phyloP scores from a whole-genome alignment of 2,888 invertebrate species.

The Sinhomidia bicolor region DNA sequence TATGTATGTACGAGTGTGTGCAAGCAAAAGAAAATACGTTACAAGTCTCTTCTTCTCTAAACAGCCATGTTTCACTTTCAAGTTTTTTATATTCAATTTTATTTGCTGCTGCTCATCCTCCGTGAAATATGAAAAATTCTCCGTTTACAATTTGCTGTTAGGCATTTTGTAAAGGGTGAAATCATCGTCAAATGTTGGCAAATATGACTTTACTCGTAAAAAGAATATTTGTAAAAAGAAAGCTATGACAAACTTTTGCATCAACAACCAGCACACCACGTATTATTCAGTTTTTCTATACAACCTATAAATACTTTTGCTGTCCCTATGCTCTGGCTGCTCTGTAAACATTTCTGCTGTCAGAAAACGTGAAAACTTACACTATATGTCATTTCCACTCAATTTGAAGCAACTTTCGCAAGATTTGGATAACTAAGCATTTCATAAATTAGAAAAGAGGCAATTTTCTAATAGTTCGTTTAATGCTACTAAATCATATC shows the following conservation, averaged over 20 bases:
- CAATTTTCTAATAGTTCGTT: neutral
- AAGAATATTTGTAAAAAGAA: neutral
- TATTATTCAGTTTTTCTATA: too few relatives aligned
- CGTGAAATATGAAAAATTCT: constrained; percentile 57
- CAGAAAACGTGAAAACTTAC: constrained; percentile 2
- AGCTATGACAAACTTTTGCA: too few relatives aligned
- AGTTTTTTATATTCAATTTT: constrained; percentile 2
- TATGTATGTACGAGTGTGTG: neutral
- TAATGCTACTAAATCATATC: neutral
- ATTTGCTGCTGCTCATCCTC: constrained; percentile 48
- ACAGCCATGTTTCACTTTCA: constrained; percentile 42
- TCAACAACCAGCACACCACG: too few relatives aligned
- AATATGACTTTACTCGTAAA: neutral
- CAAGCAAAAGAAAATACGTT: neutral
- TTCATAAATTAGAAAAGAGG: neutral
- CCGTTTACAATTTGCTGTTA: constrained; percentile 10
- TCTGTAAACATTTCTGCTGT: neutral
- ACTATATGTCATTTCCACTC: constrained; percentile 14
- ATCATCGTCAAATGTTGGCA: constrained; percentile 41
- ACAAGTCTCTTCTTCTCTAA: neutral
- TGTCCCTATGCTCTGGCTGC: too few relatives aligned
- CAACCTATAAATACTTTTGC: too few relatives aligned
- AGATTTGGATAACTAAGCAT: neutral
- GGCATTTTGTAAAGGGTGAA: constrained; percentile 39
- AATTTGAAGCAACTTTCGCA: constrained; percentile 27